A percentile compares a stretch with the other conserved stretches of the same genome.
These are phyloP conservation scores for Bombyx mandarina DNA, from an alignment of 1,140 invertebrate species.

Conservation along the genomic window DNA sequence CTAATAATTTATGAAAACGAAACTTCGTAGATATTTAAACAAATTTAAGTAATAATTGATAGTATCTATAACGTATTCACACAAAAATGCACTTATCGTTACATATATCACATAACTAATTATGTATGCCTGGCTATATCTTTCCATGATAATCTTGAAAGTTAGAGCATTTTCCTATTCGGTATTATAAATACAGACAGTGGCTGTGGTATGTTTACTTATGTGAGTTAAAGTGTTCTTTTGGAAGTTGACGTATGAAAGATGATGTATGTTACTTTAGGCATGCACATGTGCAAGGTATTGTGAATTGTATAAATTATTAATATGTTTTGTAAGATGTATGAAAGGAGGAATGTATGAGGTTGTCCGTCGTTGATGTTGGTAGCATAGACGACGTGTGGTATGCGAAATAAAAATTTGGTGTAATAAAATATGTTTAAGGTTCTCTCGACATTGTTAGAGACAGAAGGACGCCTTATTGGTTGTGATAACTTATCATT, in stretches of 20 bases:
- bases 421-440: conserved; percentile 46
- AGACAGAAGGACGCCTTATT: conserved; percentile 63
- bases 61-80: neutral
- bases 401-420: conserved; percentile 41
- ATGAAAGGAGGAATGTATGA: conserved; percentile 38
- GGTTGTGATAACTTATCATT: conserved; percentile 52
- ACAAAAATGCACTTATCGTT: conserved; percentile 46
- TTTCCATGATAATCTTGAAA: conserved; percentile 55
- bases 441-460: conserved; percentile 48
- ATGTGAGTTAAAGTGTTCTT: conserved; percentile 49
- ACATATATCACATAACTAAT: conserved; percentile 33
- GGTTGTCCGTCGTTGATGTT: conserved; percentile 46
- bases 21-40: neutral
- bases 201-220: conserved; percentile 70
- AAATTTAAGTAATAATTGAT: conserved; percentile 6
- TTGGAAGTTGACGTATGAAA: conserved; percentile 50
- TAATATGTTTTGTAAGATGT: conserved; percentile 59
- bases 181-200: conserved; percentile 70
- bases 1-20: neutral
- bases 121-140: conserved; percentile 51
- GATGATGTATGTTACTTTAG: conserved; percentile 65
- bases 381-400: conserved; percentile 54
- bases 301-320: conserved; percentile 69
- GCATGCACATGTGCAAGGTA: conserved; percentile 70
- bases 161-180: conserved; percentile 66